Conservation (phyloP, 2,888 invertebrate species). For the Rhyacophila evoluta region DNA sequence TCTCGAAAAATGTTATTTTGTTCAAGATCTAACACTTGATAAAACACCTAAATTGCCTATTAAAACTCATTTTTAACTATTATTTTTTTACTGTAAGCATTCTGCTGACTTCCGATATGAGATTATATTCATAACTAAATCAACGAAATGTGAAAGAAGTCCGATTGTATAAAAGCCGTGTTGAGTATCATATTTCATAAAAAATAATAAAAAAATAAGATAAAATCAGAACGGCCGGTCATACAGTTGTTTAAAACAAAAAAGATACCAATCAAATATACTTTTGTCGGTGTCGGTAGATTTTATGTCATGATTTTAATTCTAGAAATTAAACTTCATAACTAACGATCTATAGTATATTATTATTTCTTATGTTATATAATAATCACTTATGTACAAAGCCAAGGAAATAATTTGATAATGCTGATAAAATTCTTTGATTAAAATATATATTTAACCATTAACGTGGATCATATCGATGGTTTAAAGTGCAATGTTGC, state of each 20-base stretch:
- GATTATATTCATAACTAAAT: background rate
- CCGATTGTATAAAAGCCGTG: background rate
- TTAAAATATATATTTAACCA: too few species aligned
- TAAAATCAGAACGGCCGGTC: background rate
- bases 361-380: too few species aligned
- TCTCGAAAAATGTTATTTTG: background rate
- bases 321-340: too few species aligned
- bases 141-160: background rate
- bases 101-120: background rate
- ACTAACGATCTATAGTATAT: too few species aligned
- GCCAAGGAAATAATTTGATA: too few species aligned
- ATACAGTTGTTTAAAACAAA: background rate
- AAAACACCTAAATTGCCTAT: background rate
- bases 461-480: too few species aligned
- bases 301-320: too few species aligned
- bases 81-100: background rate
- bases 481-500: too few species aligned
- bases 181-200: background rate
- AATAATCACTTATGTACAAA: too few species aligned
- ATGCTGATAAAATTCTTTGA: too few species aligned
- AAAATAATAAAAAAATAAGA: background rate
- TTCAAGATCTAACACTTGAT: background rate
- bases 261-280: background rate
- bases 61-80: background rate
- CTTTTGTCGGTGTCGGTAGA: too few species aligned